Conservation (phyloP, 2,888 invertebrate genomes). For the Galerucella calmariensis region DNA sequence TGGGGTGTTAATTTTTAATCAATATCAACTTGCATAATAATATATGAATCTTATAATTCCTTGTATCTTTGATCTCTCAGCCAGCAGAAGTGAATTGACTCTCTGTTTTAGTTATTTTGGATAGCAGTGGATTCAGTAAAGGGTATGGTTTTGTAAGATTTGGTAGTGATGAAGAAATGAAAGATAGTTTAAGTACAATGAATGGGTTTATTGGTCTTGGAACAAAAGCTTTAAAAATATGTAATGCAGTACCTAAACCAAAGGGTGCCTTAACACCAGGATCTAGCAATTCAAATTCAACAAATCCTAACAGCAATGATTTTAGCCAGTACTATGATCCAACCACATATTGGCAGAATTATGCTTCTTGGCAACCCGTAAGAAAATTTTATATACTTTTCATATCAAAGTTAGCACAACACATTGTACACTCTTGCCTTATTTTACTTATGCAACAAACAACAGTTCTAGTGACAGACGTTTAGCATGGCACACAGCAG, state of each 20-base stretch:
- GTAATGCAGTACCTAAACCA: conserved; percentile 90
- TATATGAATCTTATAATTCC: too few species aligned
- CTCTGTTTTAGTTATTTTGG: conserved; percentile 81
- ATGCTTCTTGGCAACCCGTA: conserved; percentile 76
- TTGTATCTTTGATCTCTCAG: not conserved
- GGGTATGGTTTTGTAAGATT: conserved; percentile 97
- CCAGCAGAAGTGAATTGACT: not conserved
- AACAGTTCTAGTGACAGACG: too few species aligned
- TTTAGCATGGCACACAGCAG: too few species aligned
- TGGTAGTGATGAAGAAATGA: conserved; percentile 92
- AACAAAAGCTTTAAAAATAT: conserved; percentile 88
- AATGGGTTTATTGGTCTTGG: conserved; percentile 92
- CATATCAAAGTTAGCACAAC: too few species aligned
- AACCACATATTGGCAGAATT: conserved; percentile 88
- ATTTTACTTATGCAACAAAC: too few species aligned
- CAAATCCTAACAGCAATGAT: conserved; percentile 65
- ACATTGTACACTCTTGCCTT: too few species aligned
- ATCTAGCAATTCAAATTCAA: conserved; percentile 60
- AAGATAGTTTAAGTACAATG: conserved; percentile 92
- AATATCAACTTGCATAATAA: too few species aligned
- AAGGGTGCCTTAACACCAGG: conserved; percentile 68
- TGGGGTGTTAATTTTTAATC: conserved; percentile 53
- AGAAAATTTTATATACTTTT: conserved; percentile 7
- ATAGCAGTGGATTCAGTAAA: conserved; percentile 89
- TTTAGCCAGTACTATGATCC: conserved; percentile 86